Conservation (phyloP, 2,888 invertebrate genomes). For the Orgyia antiqua region DNA sequence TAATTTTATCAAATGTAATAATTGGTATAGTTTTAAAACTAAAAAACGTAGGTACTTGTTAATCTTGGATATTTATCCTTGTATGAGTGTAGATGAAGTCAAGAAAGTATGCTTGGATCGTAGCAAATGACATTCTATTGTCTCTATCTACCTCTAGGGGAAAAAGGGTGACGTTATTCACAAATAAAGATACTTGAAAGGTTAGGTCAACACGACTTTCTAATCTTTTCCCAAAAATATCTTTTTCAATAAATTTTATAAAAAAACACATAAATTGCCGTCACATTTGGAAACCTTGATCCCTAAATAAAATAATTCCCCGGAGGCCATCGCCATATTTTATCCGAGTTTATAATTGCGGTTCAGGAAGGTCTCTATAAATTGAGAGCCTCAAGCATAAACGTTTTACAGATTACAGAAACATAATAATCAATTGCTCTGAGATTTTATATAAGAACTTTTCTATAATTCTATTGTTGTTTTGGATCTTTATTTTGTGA, state of each 20-base stretch:
- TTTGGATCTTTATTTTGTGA: too few species aligned
- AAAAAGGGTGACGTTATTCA: too few species aligned
- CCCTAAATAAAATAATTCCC: conserved; percentile 20
- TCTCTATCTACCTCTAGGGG: too few species aligned
- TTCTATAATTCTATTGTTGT: conserved; percentile 2
- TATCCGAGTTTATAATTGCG: conserved; percentile 24
- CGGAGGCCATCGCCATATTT: conserved; percentile 19
- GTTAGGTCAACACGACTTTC: too few species aligned
- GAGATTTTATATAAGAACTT: conserved; percentile 4
- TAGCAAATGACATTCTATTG: too few species aligned
- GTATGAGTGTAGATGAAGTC: too few species aligned
- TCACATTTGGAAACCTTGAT: conserved; percentile 16
- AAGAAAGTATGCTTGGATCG: too few species aligned
- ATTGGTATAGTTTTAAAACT: too few species aligned
- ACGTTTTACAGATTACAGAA: conserved; percentile 17
- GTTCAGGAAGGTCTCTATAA: conserved; percentile 12
- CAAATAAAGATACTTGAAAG: too few species aligned
- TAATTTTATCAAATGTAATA: too few species aligned
- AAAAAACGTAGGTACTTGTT: too few species aligned
- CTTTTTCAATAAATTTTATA: conserved; percentile 19
- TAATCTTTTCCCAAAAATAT: conserved; percentile 18
- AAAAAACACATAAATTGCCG: conserved; percentile 14
- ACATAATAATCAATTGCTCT: conserved; percentile 17
- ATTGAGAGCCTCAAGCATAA: conserved; percentile 19
- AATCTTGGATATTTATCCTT: too few species aligned